Base-by-base conservation (phyloP, 2,797 vertebrate species). In the Columba guinea region DNA sequence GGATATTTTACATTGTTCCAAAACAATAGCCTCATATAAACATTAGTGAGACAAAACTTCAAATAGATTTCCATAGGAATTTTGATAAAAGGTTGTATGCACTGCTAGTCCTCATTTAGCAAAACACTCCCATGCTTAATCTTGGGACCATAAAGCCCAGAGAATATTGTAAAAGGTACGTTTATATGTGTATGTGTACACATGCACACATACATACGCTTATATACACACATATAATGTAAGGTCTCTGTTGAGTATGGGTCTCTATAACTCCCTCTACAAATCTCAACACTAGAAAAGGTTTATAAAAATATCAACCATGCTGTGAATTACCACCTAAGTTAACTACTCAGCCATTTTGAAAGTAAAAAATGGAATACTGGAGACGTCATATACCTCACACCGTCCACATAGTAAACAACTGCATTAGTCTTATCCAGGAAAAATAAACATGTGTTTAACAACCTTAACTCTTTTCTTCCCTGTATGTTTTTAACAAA, bases 121-220 rank as follows among this genome's bases (percentile, higher is more conserved):
- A 88, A 81, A 81, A 2, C 30, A 23, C 12, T 85, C 4, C 9
- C 10, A 19, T 52, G 12, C 10, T 62, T 84, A 86, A 65, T 6
- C 3, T 62, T 58, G 11, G 28, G 21, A 81, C 70, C 0, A 4
- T n/a, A 23, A 77, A 77, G 10, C 7, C 5, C 30, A 82, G 32
- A 60, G 1, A 48, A 15, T 41, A 24, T 22, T 26, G 17, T 71
- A 26, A 86, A 92, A 69, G 2, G 2, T 8, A 5, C 1, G 0
- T 32, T 6, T 63, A 6, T 52, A 39, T 49, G 8, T 44, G 23
- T 41, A 13, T n/a, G 7, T 48, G 5, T 23, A n/a, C 15, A 70
- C 8, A 60, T 2, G 37, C 3, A 27, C 2, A 14, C 7, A 24
- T 13, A n/a, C 11, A 41, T 1, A 7, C 2, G 35, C 1, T 30